These are phyloP conservation scores for Hesperophylax magnus DNA, from an alignment of 1,140 invertebrate species.

Conservation along the genomic window DNA sequence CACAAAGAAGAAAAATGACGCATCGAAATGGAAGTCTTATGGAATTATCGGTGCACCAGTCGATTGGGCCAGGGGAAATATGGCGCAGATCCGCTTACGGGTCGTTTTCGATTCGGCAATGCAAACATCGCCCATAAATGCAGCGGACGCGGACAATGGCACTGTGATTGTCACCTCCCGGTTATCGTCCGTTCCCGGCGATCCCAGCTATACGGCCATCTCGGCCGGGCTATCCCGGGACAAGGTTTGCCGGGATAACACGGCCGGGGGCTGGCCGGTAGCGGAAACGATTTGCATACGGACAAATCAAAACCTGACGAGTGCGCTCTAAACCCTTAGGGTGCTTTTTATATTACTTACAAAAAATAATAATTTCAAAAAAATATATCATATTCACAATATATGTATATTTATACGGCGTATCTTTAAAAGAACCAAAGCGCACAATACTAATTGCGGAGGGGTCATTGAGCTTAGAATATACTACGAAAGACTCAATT, in stretches of 20 bases:
- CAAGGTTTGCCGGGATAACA: constrained; percentile 23
- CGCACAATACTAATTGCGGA: no score
- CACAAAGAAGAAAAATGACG: no score
- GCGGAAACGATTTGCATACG: constrained; percentile 23
- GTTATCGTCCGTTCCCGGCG: constrained; percentile 14
- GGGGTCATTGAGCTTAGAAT: no score
- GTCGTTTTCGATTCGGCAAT: neutral
- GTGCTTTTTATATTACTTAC: no score
- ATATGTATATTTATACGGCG: no score
- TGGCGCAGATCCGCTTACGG: neutral
- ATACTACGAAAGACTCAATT: no score
- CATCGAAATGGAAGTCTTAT: no score
- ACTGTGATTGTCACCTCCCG: constrained; percentile 18
- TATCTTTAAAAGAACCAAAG: no score
- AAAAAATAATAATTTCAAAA: no score
- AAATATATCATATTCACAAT: no score
- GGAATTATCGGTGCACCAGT: no score
- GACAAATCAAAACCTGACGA: constrained; percentile 13
- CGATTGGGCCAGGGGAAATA: no score
- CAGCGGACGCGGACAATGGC: constrained; percentile 14
- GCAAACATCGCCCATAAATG: neutral
- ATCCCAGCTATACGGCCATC: neutral
- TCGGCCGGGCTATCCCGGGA: neutral
- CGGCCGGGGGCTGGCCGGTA: neutral
- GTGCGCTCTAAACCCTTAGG: neutral